Evolutionary conservation across 2,888 invertebrate genomes (phyloP), one percentile per base, ranked within the genome.

Genomic region (Sialis lutaria): DNA sequence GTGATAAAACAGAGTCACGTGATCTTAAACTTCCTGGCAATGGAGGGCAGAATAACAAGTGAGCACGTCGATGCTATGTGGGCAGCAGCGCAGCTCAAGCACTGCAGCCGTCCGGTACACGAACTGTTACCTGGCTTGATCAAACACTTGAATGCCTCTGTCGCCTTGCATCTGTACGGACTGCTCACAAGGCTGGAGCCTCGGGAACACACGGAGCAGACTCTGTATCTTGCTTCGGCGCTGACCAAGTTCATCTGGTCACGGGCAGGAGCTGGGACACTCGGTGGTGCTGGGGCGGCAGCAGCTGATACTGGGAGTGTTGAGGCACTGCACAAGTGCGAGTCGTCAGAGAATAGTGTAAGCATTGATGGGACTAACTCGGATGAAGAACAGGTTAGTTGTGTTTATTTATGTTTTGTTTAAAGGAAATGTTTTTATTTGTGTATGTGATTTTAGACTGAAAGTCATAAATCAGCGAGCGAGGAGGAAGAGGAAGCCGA

Each of bases 1-100:
- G 79, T 91, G 9, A 90, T 95, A 51, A 95, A 95, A 62, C 93
- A 93, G 63, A 90, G 92, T 53, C 93, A 93, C 64, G 82, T 91
- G 57, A 85, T 93, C 52, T 69, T 93, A 44, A 91, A 90, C 64
- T 91, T 93, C 64, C 69, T 95, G 51, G 93, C 92, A 0, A 85
- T 91, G 66, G 92, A 93, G 64, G 86, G 88, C 39, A 77, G 88
- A 54, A 83, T 95, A 37, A 88, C 87, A 0, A 82, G 85, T 48
- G 89, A 89, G 49, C 91, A 95, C 56, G 80, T 95, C 54, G 90
- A 92, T 60, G 74, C 86, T 37, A 89, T 95, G 52, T 95, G 93
- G 93, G 87, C 90, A 53, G 90, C 93, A 0, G 90, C 92, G 1
- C 93, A 93, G 63, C 64, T 93, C 45, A 95, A 95, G 63, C 93